Evolutionary conservation across 2,113 vertebrate genomes (phyloP).

Genomic region (Neomonachus schauinslandi): DNA sequence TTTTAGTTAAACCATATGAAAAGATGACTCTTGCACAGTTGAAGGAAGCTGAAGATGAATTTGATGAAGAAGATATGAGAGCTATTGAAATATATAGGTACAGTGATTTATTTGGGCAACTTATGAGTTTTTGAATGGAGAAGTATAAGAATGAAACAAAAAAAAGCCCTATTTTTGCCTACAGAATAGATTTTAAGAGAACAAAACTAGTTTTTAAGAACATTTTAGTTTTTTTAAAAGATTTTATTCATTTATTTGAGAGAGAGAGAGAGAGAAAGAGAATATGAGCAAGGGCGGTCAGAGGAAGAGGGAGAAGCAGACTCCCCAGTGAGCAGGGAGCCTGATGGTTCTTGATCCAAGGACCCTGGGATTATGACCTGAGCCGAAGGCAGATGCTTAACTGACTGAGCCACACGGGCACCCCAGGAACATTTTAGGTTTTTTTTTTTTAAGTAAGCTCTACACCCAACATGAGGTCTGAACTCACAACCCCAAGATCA

Average conservation of each 20-base stretch:
- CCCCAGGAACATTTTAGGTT: background rate
- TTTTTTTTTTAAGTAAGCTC: background rate
- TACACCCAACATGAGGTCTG: background rate
- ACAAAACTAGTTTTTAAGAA: slow-evolving; percentile 44
- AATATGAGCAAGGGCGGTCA: background rate
- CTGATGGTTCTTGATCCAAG: background rate
- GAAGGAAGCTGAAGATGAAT: slow-evolving; percentile 84
- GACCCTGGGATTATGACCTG: background rate
- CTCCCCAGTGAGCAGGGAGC: background rate
- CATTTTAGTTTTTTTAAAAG: background rate
- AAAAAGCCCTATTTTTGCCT: background rate
- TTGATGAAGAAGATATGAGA: slow-evolving; percentile 84
- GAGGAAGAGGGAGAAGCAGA: background rate
- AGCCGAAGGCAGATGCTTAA: background rate
- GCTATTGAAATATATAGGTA: slow-evolving; percentile 84
- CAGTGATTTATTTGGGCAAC: background rate
- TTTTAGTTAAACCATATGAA: slow-evolving; percentile 83
- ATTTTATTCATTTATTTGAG: background rate
- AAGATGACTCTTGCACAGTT: slow-evolving; percentile 80
- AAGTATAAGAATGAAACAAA: background rate
- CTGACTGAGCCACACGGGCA: background rate
- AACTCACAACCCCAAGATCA: background rate
- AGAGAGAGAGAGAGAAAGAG: background rate
- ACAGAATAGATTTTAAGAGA: background rate
- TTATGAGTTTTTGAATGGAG: background rate